Evolutionary conservation across 2,113 vertebrate species (phyloP), one percentile per base, ranked within the genome.

Genomic region (Sorex araneus): DNA sequence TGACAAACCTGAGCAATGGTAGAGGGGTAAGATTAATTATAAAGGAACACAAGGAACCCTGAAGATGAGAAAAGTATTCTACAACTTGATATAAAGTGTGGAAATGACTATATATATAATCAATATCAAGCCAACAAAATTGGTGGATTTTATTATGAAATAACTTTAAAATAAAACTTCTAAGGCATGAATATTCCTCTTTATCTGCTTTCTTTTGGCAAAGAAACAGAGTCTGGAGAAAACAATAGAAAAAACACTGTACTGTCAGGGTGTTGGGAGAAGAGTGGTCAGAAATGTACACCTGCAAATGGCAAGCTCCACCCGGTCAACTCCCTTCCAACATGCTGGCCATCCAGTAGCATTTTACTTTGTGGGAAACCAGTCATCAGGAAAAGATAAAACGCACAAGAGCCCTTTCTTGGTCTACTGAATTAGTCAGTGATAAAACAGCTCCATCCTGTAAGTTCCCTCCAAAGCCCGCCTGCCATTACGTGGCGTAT

Each of bases 271-370:
- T 28, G 69, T 47, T 36, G 19, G 60, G 40, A 50, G 27, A 30
- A 64, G 21, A 76, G 4, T 57, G 36, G 85, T 85, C 1, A 6
- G 36, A 94, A 89, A 82, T n/a, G 16, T 78, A 84, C 73, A 54
- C 15, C 4, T 16, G 12, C 67, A 93, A 57, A 76, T 23, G 9
- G 7, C 40, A 13, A 43, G n/a, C 63, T 32, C 30, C 57, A 27
- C 0, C 19, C 47, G 89, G 36, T 21, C 78, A 25, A 93, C 13
- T 27, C 43, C 34, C 9, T 89, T 78, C 47, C 63, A 67, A 18
- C 2, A 30, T 36, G 8, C 21, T 16, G 34, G 27, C 25, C 19
- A 79, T 40, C 32, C 34, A 23, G 50, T 2, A 79, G 79, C 23
- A 10, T 43, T 87, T 60, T 32, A 30, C 32, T 66, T 78, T 77